Conservation (phyloP, 2,888 invertebrate genomes). For the Drosophila percnosoma region DNA sequence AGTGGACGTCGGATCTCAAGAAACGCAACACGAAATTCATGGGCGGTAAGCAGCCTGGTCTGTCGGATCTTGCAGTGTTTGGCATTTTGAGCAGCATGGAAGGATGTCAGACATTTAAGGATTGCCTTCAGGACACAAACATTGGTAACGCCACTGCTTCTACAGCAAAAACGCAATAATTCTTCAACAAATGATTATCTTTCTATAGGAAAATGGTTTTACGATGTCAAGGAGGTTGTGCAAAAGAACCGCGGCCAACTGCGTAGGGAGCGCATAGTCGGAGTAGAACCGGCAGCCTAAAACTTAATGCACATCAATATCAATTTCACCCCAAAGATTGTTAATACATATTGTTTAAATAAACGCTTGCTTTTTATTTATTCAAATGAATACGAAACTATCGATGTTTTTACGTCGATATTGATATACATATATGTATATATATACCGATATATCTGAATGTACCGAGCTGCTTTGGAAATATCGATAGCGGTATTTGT, state of each 20-base stretch:
- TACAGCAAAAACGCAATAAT: too few species aligned
- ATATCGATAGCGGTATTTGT: background rate
- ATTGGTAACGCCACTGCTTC: constrained; percentile 85
- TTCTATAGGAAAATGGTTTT: constrained; percentile 88
- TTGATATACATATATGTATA: background rate
- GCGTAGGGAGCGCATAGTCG: constrained; percentile 78
- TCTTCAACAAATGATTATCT: constrained; percentile 2
- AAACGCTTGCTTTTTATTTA: constrained; percentile 25
- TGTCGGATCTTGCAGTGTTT: constrained; percentile 96
- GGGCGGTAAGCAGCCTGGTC: constrained; percentile 94
- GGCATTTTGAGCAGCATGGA: constrained; percentile 97
- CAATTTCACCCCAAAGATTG: constrained; percentile 53
- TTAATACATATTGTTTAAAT: constrained; percentile 32
- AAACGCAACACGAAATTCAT: constrained; percentile 90
- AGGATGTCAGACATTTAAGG: constrained; percentile 95
- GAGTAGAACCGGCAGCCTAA: constrained; percentile 56
- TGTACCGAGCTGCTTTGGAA: background rate
- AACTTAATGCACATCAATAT: constrained; percentile 1
- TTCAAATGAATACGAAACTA: background rate
- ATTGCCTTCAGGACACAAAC: constrained; percentile 90
- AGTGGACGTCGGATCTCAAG: constrained; percentile 91
- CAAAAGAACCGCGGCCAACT: constrained; percentile 80
- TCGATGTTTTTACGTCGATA: background rate
- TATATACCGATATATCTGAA: background rate
- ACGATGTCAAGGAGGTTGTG: constrained; percentile 87